Evolutionary conservation across 30 jellyfish, hydroid and myxozoan species (phyloP).

Genomic region (Nemopilema nomurai): DNA sequence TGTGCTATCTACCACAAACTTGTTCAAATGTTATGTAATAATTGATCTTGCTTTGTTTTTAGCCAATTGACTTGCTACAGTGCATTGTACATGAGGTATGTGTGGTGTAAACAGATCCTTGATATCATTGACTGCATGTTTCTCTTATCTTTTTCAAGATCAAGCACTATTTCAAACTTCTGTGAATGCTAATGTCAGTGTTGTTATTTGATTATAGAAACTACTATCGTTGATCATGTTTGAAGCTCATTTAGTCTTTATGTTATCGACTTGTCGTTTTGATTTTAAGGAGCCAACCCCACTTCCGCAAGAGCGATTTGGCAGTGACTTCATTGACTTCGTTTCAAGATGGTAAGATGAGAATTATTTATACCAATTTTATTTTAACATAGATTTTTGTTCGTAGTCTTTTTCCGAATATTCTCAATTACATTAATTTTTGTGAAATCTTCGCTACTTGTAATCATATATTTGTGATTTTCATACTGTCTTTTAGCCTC

Average conservation of each 20-base stretch:
- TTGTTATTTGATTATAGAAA: no score
- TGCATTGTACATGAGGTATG: slow-evolving; percentile 94
- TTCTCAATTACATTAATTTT: no score
- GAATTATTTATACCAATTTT: neutral
- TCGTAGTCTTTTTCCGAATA: neutral
- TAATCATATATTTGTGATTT: no score
- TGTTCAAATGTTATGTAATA: no score
- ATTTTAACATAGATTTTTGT: neutral
- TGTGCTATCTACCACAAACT: no score
- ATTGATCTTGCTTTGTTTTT: neutral
- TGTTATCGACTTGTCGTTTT: neutral
- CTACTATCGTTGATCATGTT: no score
- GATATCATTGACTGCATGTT: no score
- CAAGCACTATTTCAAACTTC: no score
- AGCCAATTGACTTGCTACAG: slow-evolving; percentile 93
- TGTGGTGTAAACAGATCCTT: no score
- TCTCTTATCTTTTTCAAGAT: no score
- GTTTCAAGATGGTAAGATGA: slow-evolving; percentile 75
- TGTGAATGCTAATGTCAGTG: no score
- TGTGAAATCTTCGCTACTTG: no score
- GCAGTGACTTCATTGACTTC: slow-evolving; percentile 75
- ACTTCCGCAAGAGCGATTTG: slow-evolving; percentile 67
- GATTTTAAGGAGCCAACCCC: slow-evolving; percentile 83
- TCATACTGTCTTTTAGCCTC: slow-evolving; percentile 26
- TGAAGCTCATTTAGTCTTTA: neutral